Evolutionary conservation across 1,140 invertebrate genomes (phyloP), one percentile per base, ranked within the genome.

Genomic region (Antheraea pernyi): DNA sequence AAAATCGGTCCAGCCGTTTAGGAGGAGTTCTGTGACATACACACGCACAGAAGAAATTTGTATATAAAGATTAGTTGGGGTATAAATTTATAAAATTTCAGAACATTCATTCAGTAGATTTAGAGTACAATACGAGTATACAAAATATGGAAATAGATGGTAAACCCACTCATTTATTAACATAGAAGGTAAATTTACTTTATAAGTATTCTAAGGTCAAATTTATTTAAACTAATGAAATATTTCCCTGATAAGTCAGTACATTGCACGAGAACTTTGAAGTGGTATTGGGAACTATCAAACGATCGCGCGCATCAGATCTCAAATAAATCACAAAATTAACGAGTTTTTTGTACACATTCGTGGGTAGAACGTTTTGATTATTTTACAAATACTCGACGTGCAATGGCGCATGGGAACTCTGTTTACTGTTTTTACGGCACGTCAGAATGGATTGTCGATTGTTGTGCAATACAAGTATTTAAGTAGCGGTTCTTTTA

Each of bases 361-460:
- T 82, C 86, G 84, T 81, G 77, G 76, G 72, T 76, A 73, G 74
- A 77, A 76, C 78, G 72, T 75, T 85, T 53, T 84, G 80, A 78
- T 79, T 88, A 88, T 89, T 88, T 86, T 82, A 85, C 86, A 88
- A 89, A 89, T 85, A 91, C 83, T 88, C 73, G 48, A 78, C 70
- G 71, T 69, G 83, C 89, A 91, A 89, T 91, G 87, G 87, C 76
- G 79, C 83, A 77, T 83, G 77, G 77, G 74, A 72, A 78, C 69
- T 73, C 39, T 83, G 84, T 85, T 84, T 84, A 79, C 77, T 79
- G 71, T 83, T 85, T 61, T 81, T 83, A 86, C 79, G 79, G 78
- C 81, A 79, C 79, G 80, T 78, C 80, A 77, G 74, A 83, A 81
- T 78, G 75, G 71, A 84, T 75, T 74, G 69, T 53, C 77, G 73